These are phyloP conservation scores for Scaptomyza flava DNA, from an alignment of 2,888 invertebrate genomes.

Conservation along the genomic window DNA sequence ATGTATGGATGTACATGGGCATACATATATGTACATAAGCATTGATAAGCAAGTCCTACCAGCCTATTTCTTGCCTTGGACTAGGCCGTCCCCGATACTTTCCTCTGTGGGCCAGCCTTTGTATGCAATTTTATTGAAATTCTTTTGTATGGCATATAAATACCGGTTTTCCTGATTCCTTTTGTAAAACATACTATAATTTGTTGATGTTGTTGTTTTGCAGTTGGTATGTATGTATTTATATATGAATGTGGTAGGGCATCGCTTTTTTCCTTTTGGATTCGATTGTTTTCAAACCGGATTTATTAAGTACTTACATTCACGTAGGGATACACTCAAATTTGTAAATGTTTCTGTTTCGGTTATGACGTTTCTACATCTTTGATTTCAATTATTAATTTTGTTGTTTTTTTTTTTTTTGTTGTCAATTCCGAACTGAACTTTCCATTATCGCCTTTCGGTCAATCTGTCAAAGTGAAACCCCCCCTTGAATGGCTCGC, in stretches of 20 bases:
- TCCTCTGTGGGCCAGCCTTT: neutral
- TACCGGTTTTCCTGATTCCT: constrained; percentile 63
- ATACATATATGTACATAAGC: neutral
- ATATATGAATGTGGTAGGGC: constrained; percentile 39
- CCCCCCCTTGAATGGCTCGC: too few species aligned
- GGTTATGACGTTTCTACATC: neutral
- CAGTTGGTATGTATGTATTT: neutral
- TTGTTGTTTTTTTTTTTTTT: neutral
- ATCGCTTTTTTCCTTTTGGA: constrained; percentile 39
- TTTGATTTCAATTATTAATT: neutral
- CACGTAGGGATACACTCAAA: neutral
- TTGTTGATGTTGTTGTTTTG: constrained; percentile 37
- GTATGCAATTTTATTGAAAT: constrained; percentile 13
- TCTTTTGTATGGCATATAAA: constrained; percentile 14
- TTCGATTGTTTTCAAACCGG: constrained; percentile 72
- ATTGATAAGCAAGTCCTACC: constrained; percentile 8
- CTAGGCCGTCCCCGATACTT: neutral
- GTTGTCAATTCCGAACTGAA: neutral
- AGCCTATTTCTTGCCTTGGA: neutral
- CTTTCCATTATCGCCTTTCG: constrained; percentile 2
- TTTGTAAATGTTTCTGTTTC: neutral
- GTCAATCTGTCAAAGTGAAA: neutral
- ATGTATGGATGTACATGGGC: neutral
- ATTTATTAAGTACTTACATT: constrained; percentile 41
- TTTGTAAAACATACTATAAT: constrained; percentile 23